A percentile compares a stretch with the other conserved stretches of the same genome.
Evolutionary conservation across 1,140 invertebrate genomes (phyloP).

Genomic region (Ceratosolen solmsi): DNA sequence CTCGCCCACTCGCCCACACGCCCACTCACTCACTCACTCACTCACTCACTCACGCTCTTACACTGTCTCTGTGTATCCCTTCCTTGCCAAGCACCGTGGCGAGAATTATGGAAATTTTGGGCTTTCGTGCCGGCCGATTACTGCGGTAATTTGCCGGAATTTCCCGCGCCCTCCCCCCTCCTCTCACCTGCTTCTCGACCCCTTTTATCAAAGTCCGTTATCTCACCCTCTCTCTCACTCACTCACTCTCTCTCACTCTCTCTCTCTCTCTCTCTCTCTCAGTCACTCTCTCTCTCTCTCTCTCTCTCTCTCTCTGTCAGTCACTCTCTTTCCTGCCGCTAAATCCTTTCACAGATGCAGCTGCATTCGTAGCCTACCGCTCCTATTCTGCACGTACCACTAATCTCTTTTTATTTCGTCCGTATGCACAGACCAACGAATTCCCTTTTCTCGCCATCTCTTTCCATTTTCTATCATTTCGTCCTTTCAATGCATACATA

Average conservation of each 20-base stretch:
- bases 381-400: slow-evolving; percentile 2
- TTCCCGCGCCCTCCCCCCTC: slow-evolving; percentile 10
- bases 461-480: background rate
- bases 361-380: background rate
- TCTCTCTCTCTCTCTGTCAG: too few relatives aligned
- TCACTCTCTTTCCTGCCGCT: slow-evolving; percentile 25
- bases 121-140: slow-evolving; percentile 41
- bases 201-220: slow-evolving; percentile 39
- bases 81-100: background rate
- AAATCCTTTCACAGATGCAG: slow-evolving; percentile 31
- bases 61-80: background rate
- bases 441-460: background rate
- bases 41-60: background rate
- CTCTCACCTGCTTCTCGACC: background rate
- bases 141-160: slow-evolving; percentile 49
- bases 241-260: too few relatives aligned
- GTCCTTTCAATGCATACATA: background rate
- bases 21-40: background rate
- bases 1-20: background rate
- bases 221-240: slow-evolving; percentile 25
- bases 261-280: too few relatives aligned
- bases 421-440: background rate
- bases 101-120: slow-evolving; percentile 49
- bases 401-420: slow-evolving; percentile 35
- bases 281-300: too few relatives aligned